Evolutionary conservation across 2,888 invertebrate species (phyloP), one percentile per base, ranked within the genome.

Genomic region (Agriopis leucophaearia): DNA sequence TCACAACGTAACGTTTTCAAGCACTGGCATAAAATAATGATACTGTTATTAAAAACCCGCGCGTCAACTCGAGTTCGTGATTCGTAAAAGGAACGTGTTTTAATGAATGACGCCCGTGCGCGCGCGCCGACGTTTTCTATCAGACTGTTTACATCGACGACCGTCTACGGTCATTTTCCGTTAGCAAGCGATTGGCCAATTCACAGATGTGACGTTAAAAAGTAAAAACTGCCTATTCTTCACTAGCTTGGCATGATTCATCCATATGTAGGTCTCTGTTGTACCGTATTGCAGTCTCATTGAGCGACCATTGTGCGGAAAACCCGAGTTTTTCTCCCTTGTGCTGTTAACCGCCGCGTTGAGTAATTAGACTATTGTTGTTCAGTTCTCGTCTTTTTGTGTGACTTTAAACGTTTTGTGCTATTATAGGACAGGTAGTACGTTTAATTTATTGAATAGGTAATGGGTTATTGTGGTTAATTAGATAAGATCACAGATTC

Each of bases 81-180:
- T 56, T 16, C 57, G 38, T 40, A 52, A 52, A 51, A 18, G 61
- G 61, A 57, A 51, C 60, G 61, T 56, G 63, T 50, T 38, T n/a
- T 52, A 55, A 56, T 65, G 42, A 48, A 60, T 60, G 63, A 58
- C 55, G 57, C 18, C 8, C 67, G 64, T 69, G 76, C 72, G 72
- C 69, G 16, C 69, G 71, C 73, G 73, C 60, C 57, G 63, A 18
- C 54, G 47, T 50, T 36, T 45, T 35, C 3, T 8, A 50, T 47
- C 59, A 58, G 64, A 71, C 71, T 74, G 69, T 66, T 66, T 66
- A 64, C 66, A 65, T 57, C 38, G 54, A 54, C 64, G 54, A 54
- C 59, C 68, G 69, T 65, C 57, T 63, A 63, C 66, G 57, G 48
- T 51, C 48, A 62, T 52, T 54, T 69, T 64, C 71, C 71, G 69